phyloP scores from a whole-genome alignment of 2,888 invertebrate genomes.

The Drosophila neotestacea region DNA sequence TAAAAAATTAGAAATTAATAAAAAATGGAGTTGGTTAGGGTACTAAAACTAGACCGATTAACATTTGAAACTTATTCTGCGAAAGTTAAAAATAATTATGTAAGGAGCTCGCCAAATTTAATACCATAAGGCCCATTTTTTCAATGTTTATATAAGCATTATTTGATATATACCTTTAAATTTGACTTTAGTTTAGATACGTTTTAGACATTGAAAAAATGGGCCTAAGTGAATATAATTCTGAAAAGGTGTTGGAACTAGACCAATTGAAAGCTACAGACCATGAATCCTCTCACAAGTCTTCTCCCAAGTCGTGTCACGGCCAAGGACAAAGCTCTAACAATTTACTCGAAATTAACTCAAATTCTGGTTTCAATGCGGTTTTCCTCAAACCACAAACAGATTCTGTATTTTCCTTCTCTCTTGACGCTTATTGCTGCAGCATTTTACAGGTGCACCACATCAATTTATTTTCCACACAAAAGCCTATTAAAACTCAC shows the following conservation, averaged over 20 bases:
- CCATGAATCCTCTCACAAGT: conserved; percentile 16
- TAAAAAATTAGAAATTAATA: background rate
- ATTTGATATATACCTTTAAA: too few species aligned
- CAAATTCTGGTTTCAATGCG: conserved; percentile 67
- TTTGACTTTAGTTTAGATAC: too few species aligned
- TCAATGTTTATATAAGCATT: too few species aligned
- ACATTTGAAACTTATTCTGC: background rate
- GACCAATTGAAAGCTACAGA: conserved; percentile 12
- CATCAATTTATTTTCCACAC: conserved; percentile 81
- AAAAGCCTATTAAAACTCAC: conserved; percentile 79
- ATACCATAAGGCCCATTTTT: too few species aligned
- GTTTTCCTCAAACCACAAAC: conserved; percentile 62
- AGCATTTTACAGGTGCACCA: conserved; percentile 77
- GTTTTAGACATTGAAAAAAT: too few species aligned
- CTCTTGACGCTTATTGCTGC: conserved; percentile 45
- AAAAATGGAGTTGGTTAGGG: background rate
- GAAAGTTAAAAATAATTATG: background rate
- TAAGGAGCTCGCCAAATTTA: background rate
- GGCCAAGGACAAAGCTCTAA: conserved; percentile 51
- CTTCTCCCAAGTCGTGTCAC: conserved; percentile 8
- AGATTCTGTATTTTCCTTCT: conserved; percentile 39
- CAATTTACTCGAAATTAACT: conserved; percentile 78
- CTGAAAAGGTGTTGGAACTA: background rate
- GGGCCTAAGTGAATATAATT: background rate
- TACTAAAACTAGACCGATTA: background rate